phyloP scores from a whole-genome alignment of 2,113 vertebrate genomes.

The Pimephales promelas region DNA sequence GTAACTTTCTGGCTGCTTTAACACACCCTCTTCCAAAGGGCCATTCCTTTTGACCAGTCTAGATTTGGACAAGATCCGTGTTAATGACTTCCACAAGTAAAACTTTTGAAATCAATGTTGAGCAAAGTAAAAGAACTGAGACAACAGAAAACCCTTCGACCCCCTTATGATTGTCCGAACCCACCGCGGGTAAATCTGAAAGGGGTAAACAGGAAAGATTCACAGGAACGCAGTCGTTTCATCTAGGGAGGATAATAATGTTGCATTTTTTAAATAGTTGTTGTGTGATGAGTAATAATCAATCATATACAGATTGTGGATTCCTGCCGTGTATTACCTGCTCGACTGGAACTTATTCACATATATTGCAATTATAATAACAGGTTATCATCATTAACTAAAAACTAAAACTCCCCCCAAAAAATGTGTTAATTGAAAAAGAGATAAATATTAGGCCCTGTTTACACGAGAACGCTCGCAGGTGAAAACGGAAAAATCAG shows the following conservation, averaged over 20 bases:
- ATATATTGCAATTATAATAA: not conserved
- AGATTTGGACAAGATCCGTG: constrained; percentile 5
- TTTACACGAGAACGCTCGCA: too few relatives aligned
- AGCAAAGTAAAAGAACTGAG: not conserved
- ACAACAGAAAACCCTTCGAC: not conserved
- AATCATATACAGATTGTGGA: constrained; percentile 26
- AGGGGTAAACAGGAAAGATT: constrained; percentile 70
- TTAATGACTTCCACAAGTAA: constrained; percentile 10
- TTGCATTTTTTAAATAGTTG: constrained; percentile 65
- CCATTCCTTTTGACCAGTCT: not conserved
- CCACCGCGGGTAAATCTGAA: constrained; percentile 30
- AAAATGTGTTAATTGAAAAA: not conserved
- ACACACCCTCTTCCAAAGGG: constrained; percentile 1
- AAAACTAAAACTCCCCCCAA: not conserved
- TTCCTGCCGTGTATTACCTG: constrained; percentile 4
- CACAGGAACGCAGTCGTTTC: constrained; percentile 56
- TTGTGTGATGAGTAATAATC: constrained; percentile 43
- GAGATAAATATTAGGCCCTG: too few relatives aligned
- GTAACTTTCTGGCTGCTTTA: constrained; percentile 16
- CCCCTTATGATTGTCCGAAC: not conserved
- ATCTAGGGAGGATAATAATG: constrained; percentile 60
- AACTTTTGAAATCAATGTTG: not conserved
- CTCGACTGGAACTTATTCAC: not conserved
- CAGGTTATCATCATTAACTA: not conserved
- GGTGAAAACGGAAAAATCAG: too few relatives aligned